Percentiles rank a stretch among this genome's conserved stretches.
Evolutionary conservation across 2,113 vertebrate species (phyloP).

Genomic region (Bombycilla garrulus): DNA sequence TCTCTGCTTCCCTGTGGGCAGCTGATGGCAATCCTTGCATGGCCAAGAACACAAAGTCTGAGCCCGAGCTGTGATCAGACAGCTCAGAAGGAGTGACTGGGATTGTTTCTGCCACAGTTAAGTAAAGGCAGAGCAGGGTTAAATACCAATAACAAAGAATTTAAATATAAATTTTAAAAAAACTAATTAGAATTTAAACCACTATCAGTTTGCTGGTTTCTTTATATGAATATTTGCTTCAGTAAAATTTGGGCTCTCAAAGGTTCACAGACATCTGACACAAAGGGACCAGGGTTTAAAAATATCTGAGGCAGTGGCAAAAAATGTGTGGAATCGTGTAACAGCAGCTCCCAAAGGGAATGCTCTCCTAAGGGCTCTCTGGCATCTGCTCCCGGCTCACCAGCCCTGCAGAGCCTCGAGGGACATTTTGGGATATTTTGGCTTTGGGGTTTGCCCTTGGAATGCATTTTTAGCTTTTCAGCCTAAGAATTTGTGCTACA

Average conservation of each 20-base stretch:
- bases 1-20: slow-evolving; percentile 5
- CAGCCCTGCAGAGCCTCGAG: not conserved
- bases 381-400: not conserved
- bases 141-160: not conserved
- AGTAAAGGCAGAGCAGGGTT: not conserved
- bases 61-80: not conserved
- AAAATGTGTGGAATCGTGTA: not conserved
- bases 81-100: not conserved
- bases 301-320: not conserved
- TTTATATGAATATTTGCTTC: not conserved
- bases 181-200: not conserved
- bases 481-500: not conserved
- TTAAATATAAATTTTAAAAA: not conserved
- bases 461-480: not conserved
- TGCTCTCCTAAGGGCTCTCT: not conserved
- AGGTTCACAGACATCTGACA: not conserved
- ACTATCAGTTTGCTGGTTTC: not conserved
- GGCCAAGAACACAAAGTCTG: not conserved
- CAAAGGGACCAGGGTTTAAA: not conserved
- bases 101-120: not conserved
- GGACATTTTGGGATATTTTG: not conserved
- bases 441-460: not conserved
- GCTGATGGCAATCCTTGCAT: not conserved
- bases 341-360: not conserved
- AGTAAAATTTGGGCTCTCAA: not conserved